Conservation (phyloP, 2,888 invertebrate genomes). For the Globia sparganii region DNA sequence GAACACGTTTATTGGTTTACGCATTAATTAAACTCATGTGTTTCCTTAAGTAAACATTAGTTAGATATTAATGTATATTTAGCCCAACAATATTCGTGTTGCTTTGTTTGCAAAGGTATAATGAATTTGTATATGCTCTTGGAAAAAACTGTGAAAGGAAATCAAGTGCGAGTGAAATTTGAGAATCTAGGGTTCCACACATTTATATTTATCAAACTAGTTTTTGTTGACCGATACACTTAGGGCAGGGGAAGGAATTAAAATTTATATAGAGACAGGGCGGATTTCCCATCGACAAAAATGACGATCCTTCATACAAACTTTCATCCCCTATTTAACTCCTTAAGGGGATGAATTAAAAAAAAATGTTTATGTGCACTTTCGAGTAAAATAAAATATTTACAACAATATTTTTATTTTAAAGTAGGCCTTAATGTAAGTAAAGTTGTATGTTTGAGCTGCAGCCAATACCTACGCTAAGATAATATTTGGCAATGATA, state of each 20-base stretch:
- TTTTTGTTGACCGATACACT: neutral
- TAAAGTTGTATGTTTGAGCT: too few species aligned
- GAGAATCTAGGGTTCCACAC: constrained; percentile 1
- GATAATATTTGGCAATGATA: too few species aligned
- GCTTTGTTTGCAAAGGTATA: constrained; percentile 36
- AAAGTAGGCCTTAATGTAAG: too few species aligned
- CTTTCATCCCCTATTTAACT: too few species aligned
- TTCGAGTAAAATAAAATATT: too few species aligned
- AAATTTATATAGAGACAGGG: too few species aligned
- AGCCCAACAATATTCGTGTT: constrained; percentile 32
- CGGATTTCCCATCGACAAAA: too few species aligned
- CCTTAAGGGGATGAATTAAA: too few species aligned
- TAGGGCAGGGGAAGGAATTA: neutral
- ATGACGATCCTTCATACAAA: too few species aligned
- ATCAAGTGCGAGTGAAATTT: constrained; percentile 1
- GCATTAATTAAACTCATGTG: constrained; percentile 48
- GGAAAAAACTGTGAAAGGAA: constrained; percentile 40
- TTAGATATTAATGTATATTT: constrained; percentile 44
- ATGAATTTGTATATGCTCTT: constrained; percentile 11
- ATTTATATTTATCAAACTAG: neutral
- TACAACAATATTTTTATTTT: too few species aligned
- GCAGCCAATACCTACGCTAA: too few species aligned
- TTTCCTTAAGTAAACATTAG: constrained; percentile 38
- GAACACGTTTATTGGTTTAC: constrained; percentile 30
- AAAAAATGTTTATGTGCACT: too few species aligned